A percentile compares a stretch with the other conserved stretches of the same genome.
Conservation (phyloP, 2,797 vertebrate species). For the Mionectes olivaceus region DNA sequence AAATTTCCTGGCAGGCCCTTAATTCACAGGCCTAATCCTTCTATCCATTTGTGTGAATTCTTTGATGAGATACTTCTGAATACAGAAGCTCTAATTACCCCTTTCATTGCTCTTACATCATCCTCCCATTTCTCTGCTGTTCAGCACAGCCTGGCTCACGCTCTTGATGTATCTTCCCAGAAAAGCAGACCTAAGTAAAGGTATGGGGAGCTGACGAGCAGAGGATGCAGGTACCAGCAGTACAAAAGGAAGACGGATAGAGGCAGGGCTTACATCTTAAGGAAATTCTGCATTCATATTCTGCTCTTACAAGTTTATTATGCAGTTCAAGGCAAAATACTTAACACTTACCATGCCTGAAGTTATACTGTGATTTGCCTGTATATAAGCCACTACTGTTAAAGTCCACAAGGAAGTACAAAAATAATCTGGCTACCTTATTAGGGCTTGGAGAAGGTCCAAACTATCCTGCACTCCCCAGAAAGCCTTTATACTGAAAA, state of each 20-base stretch:
- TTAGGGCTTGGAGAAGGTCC: background rate
- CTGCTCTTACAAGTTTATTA: background rate
- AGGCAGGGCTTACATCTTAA: background rate
- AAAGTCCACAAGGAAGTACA: background rate
- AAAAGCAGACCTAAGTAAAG: background rate
- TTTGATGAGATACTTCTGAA: slow-evolving; percentile 39
- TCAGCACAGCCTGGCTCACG: background rate
- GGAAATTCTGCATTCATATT: background rate
- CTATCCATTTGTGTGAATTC: background rate
- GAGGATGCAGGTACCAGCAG: background rate
- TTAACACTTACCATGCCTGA: background rate
- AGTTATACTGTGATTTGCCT: background rate
- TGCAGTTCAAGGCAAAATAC: background rate
- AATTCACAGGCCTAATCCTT: slow-evolving; percentile 44
- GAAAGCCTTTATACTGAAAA: background rate
- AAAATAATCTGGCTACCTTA: background rate
- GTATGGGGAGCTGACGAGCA: background rate
- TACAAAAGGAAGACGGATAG: background rate
- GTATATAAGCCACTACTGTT: background rate
- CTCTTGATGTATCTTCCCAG: background rate
- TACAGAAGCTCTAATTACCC: slow-evolving; percentile 1
- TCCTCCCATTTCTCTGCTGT: background rate
- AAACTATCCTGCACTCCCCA: background rate
- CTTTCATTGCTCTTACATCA: slow-evolving; percentile 31
- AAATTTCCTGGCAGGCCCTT: slow-evolving; percentile 28